Conservation (phyloP, 1,140 invertebrate genomes). For the Drosophila aff. region DNA sequence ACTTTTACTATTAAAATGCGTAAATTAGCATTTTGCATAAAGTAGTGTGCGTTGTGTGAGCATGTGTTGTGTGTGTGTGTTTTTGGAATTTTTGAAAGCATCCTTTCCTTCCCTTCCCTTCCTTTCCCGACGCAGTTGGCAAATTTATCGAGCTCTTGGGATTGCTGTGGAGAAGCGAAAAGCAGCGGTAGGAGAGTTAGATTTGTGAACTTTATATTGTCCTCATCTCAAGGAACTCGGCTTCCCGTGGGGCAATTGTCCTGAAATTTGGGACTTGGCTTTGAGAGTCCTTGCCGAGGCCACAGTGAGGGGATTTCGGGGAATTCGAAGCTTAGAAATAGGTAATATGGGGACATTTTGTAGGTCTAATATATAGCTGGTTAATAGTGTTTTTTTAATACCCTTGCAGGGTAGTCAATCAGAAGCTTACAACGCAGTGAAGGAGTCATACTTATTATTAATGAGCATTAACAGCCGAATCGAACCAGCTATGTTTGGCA, state of each 20-base stretch:
- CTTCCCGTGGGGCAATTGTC: constrained; percentile 28
- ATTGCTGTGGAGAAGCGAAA: not conserved
- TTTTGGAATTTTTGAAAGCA: constrained; percentile 10
- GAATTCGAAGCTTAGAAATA: not conserved
- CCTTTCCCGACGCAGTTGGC: constrained; percentile 13
- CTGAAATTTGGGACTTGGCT: constrained; percentile 8
- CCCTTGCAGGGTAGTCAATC: too few species aligned
- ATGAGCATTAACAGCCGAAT: too few species aligned
- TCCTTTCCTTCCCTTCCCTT: constrained; percentile 2
- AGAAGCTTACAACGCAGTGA: too few species aligned
- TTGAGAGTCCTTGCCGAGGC: not conserved
- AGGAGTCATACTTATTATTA: too few species aligned
- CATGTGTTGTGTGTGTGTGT: constrained; percentile 3
- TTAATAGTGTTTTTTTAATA: not conserved
- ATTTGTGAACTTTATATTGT: constrained; percentile 35
- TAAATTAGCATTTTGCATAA: constrained; percentile 64
- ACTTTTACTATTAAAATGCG: constrained; percentile 61
- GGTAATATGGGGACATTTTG: not conserved
- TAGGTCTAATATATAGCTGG: not conserved
- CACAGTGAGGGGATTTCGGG: not conserved
- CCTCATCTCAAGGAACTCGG: constrained; percentile 13
- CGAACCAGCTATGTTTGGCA: too few species aligned
- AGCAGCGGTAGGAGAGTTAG: constrained; percentile 2
- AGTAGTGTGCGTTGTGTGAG: not conserved
- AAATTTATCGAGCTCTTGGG: constrained; percentile 12